Evolutionary conservation across 2,888 invertebrate genomes (phyloP), one percentile per base, ranked within the genome.

Genomic region (Syrphus vitripennis): DNA sequence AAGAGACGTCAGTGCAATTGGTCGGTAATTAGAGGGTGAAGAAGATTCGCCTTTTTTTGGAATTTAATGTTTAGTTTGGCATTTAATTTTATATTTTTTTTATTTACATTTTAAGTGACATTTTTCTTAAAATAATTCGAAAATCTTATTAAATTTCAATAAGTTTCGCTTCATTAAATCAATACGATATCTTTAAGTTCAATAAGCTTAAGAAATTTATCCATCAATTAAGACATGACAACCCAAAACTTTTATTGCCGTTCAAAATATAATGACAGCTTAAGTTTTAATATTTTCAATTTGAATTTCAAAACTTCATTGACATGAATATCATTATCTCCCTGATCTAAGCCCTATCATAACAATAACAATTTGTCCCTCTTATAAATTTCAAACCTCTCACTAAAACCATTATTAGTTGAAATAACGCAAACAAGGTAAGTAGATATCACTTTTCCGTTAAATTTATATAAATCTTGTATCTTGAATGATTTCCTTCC

Each of bases 401-500:
- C n/a, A n/a, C 26, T n/a, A 26, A 53, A 26, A 53, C 53, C 7
- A 26, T 26, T 26, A 31, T 31, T 19, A 57, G 55, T 12, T 57
- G 4, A 29, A 55, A 55, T 55, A 16, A 55, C 55, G 3, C 26
- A 12, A 53, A 53, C 48, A 4, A 48, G 21, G 16, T 31, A 29
- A n/a, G n/a, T n/a, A n/a, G n/a, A n/a, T 16, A 55, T 55, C 55
- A n/a, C 29, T 55, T 10, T 55, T 29, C 16, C 55, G 29, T 55
- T 29, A n/a, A 55, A 55, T 6, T 42, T 16, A 12, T 19, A 0
- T 14, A 24, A 50, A 14, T 24, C 24, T 16, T n/a, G 40, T 37
- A 19, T 29, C 53, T 57, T 19, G 14, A 63, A 65, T 29, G 4
- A 45, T 65, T 65, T 45, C 65, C 45, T 65, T 65, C 45, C 29